phyloP scores from a whole-genome alignment of 1,140 invertebrate species.

The Drosophila kurseongensis region DNA sequence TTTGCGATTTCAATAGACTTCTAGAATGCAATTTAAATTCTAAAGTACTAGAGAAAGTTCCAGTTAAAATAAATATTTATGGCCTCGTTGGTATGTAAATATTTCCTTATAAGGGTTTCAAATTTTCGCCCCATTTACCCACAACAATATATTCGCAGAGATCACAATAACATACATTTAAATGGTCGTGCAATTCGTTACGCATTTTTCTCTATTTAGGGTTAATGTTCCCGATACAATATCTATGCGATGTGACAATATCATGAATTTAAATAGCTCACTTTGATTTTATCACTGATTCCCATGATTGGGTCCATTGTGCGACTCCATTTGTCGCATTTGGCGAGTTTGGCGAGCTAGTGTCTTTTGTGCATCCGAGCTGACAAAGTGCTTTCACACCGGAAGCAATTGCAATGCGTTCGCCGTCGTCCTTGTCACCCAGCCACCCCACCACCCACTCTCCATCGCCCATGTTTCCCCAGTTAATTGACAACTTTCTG shows the following conservation, averaged over 20 bases:
- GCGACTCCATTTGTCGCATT: conserved; percentile 1
- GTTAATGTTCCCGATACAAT: not conserved
- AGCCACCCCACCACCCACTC: conserved; percentile 4
- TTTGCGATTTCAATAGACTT: too few species aligned
- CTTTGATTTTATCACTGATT: conserved; percentile 9
- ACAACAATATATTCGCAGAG: not conserved
- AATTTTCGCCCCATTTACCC: not conserved
- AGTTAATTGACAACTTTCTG: conserved; percentile 63
- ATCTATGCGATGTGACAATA: not conserved
- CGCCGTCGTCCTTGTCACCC: conserved; percentile 30
- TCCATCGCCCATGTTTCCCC: conserved; percentile 1
- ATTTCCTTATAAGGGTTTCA: not conserved
- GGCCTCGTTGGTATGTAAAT: not conserved
- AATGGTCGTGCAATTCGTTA: not conserved
- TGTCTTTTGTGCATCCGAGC: conserved; percentile 61
- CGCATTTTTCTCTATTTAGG: not conserved
- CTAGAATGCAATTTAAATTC: too few species aligned
- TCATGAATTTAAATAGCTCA: conserved; percentile 4
- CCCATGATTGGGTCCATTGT: conserved; percentile 35
- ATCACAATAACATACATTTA: conserved; percentile 6
- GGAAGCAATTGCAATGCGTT: conserved; percentile 80
- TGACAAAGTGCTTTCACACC: conserved; percentile 81
- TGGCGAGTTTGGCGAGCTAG: conserved; percentile 17
- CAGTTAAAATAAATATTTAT: not conserved
- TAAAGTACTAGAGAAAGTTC: not conserved